Evolutionary conservation across 2,888 invertebrate genomes (phyloP), one percentile per base, ranked within the genome.

Genomic region (Habrosyne pyritoides): DNA sequence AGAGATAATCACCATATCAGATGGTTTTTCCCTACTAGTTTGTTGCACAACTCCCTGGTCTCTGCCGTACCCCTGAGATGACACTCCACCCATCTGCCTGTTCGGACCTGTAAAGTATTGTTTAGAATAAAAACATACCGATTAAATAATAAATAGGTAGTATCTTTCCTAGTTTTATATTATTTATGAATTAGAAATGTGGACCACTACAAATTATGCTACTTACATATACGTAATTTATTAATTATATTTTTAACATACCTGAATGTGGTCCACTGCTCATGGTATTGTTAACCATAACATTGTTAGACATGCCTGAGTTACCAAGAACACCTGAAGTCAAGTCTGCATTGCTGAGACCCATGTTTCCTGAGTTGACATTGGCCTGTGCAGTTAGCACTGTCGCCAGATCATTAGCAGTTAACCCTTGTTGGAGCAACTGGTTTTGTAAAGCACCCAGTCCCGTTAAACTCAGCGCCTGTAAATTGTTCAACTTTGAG

Each of bases 391-490:
- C 87, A 0, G 86, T 80, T 3, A 92, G 73, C 4, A 91, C 86
- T 21, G 89, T 85, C 0, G 91, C 89, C 24, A 91, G 65, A 54
- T 92, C 91, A 63, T 69, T 89, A 3, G 92, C 91, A 0, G 92
- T 91, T 24, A 92, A 72, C 2, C 93, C 93, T 76, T 93, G 93
- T 60, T 93, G 93, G 0, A 93, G 76, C 8, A 93, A 73, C 67
- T 93, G 93, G 67, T 91, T 92, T 60, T 93, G 93, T 3, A 93
- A 79, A 10, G 92, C 91, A 36, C 93, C 92, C 14, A 93, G 64
- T 8, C 93, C 92, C 4, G 89, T 85, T 47, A 93, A 77, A 47
- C 91, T 87, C 47, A 93, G 66, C 10, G 93, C 93, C 91, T 93
- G 71, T 50, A 84, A 85, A 60, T 21, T 30, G 33, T 51, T 28